Base-by-base conservation (phyloP, 2,113 vertebrate genomes). In the Melospiza melodia region DNA sequence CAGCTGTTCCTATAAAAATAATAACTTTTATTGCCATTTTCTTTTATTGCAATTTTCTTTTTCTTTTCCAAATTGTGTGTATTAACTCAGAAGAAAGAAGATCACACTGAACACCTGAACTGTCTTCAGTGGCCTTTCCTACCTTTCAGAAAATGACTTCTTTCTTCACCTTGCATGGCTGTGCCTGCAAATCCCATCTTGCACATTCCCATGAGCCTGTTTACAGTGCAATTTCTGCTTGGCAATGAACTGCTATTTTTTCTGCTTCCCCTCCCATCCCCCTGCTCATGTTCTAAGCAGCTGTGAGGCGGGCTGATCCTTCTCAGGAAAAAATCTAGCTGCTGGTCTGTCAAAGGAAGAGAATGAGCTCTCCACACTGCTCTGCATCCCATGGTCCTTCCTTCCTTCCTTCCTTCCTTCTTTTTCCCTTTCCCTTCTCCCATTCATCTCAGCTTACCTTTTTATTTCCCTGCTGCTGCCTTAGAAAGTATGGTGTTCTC, bases 141-240 rank as follows among this genome's bases (percentile, higher is more conserved):
- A 8, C 27, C 54, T 35, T 75, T 22, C 11, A 48, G 81, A 77
- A 57, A 6, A 59, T 4, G 22, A 51, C 19, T 71, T 85, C 62
- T 54, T 79, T 58, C 68, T 74, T 59, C 72, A 55, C 68, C 76
- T 93, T 54, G 49, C 37, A 23, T 63, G 55, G 12, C 77, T 22
- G 24, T 76, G 62, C 43, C 78, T 84, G 75, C 69, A 80, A 44
- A 87, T 84, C 78, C 74, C 39, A 52, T 85, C 67, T 73, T 61
- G 15, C 59, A 73, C 0, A 1, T 89, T 84, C 74, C 59, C 84
- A 87, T 48, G 67, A 0, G 16, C 69, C 44, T 76, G 24, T 74
- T 88, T 93, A 37, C 57, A 59, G 35, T 49, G 62, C 51, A 95
- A 48, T 93, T 91, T 85, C 71, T 96, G 54, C 35, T 95, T 90